These are phyloP conservation scores for Chaenogobius annularis DNA, from an alignment of 2,113 vertebrate species.

Conservation along the genomic window DNA sequence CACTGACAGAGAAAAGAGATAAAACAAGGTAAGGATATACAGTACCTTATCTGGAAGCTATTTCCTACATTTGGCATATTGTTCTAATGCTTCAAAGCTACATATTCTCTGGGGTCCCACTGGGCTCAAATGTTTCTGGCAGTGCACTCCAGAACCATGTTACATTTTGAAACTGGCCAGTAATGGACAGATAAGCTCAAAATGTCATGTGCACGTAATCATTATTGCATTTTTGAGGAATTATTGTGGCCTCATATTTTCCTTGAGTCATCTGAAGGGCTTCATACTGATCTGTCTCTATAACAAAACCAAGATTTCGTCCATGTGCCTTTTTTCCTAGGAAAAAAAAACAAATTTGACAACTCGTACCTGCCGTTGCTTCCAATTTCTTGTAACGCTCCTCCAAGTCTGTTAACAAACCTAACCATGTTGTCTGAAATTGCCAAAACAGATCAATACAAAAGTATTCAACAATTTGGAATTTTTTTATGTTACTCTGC, in stretches of 20 bases:
- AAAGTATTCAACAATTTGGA: background rate
- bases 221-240: too few species aligned
- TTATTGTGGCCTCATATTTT: too few species aligned
- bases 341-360: background rate
- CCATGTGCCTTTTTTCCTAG: background rate
- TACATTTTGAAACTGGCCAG: too few species aligned
- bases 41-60: background rate
- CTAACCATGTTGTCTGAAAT: background rate
- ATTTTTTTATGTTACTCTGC: background rate
- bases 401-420: slow-evolving; percentile 4
- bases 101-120: too few species aligned
- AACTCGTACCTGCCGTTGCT: background rate
- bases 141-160: too few species aligned
- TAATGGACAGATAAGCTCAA: background rate
- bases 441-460: background rate
- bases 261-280: too few species aligned
- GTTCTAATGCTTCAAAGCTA: too few species aligned
- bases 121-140: too few species aligned
- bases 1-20: background rate
- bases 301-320: too few species aligned
- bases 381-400: slow-evolving; percentile 1
- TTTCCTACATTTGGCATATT: too few species aligned
- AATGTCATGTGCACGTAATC: too few species aligned
- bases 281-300: too few species aligned
- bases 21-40: background rate